Evolutionary conservation across 1,140 invertebrate genomes (phyloP).

Genomic region (Ruditapes philippinarum): DNA sequence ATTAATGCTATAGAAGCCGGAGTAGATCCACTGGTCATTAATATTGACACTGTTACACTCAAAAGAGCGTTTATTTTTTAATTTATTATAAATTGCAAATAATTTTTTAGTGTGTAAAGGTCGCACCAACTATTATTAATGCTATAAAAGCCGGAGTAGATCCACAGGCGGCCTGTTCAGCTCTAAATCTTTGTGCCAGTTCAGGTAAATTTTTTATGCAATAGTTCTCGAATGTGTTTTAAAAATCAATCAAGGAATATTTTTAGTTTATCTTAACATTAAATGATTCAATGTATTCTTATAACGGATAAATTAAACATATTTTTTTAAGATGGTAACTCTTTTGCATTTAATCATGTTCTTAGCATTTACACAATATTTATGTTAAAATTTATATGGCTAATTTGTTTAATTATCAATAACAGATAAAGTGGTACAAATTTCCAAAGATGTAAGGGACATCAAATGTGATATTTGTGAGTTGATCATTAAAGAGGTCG

Average conservation of each 20-base stretch:
- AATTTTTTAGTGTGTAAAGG: slow-evolving; percentile 1
- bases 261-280: no score
- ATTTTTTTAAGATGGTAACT: no score
- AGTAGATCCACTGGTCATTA: slow-evolving; percentile 42
- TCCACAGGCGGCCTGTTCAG: not conserved
- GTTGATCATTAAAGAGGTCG: not conserved
- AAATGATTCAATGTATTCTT: no score
- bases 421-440: no score
- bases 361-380: no score
- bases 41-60: no score
- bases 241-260: not conserved
- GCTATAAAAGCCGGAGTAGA: slow-evolving; percentile 8
- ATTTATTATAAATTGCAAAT: no score
- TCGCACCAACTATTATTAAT: slow-evolving; percentile 7
- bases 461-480: slow-evolving; percentile 46
- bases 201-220: not conserved
- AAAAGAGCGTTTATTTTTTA: no score
- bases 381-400: no score
- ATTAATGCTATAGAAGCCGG: slow-evolving; percentile 26
- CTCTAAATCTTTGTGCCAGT: slow-evolving; percentile 3
- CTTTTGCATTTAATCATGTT: no score
- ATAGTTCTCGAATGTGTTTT: not conserved
- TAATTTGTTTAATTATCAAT: no score
- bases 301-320: no score
- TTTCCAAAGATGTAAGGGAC: slow-evolving; percentile 41